These are phyloP conservation scores for Actenoides lindsayi DNA, from an alignment of 2,113 vertebrate species.

Conservation along the genomic window DNA sequence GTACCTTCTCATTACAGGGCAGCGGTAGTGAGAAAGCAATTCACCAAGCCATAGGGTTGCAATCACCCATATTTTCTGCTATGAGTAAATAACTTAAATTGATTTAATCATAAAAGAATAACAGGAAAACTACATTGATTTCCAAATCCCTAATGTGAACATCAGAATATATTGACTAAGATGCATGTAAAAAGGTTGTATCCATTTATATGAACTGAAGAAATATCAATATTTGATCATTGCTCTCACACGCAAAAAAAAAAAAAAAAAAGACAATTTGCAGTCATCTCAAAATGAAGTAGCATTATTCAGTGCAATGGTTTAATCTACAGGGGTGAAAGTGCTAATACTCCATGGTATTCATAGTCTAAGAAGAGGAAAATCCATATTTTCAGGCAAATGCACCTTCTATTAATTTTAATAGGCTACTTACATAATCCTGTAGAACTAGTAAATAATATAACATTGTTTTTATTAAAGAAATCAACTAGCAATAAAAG, in stretches of 20 bases:
- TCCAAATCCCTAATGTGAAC: constrained; percentile 82
- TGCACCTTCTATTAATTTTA: constrained; percentile 57
- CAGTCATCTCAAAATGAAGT: constrained; percentile 71
- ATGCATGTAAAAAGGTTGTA: constrained; percentile 69
- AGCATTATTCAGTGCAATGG: constrained; percentile 61
- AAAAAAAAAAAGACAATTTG: constrained; percentile 73
- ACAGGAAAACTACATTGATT: constrained; percentile 84
- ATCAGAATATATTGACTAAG: constrained; percentile 80
- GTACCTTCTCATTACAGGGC: constrained; percentile 79
- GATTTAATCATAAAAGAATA: constrained; percentile 89
- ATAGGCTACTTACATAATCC: constrained; percentile 27
- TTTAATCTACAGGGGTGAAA: constrained; percentile 65
- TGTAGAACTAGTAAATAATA: constrained; percentile 34
- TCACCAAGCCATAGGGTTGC: constrained; percentile 69
- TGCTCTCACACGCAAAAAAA: constrained; percentile 65
- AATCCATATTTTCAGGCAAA: constrained; percentile 68
- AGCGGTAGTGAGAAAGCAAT: constrained; percentile 74
- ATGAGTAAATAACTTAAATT: constrained; percentile 86
- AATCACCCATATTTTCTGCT: constrained; percentile 81
- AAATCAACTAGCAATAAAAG: constrained; percentile 12
- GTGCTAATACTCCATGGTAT: constrained; percentile 45
- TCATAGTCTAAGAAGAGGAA: constrained; percentile 73
- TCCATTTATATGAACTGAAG: constrained; percentile 77
- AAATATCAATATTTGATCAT: constrained; percentile 83
- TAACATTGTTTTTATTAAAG: constrained; percentile 47